These are phyloP conservation scores for Gracilinanus agilis DNA, from an alignment of 2,113 vertebrate species.

Conservation along the genomic window DNA sequence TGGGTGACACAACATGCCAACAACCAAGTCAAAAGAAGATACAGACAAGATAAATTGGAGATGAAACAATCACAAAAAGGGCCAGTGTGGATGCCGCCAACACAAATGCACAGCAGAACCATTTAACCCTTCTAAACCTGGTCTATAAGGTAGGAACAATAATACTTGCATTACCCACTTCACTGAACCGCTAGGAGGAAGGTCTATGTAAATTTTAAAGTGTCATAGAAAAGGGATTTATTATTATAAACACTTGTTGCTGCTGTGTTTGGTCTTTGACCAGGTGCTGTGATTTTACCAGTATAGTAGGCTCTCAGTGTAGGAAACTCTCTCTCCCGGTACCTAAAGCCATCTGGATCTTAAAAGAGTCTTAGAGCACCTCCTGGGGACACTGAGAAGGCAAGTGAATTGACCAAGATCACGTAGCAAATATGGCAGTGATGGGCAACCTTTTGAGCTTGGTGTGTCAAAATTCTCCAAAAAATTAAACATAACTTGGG, in stretches of 20 bases:
- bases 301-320: too few relatives aligned
- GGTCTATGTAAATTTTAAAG: neutral
- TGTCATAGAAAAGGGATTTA: neutral
- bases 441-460: too few relatives aligned
- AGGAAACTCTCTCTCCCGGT: too few relatives aligned
- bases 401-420: neutral
- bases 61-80: neutral
- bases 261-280: neutral
- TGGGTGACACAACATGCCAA: neutral
- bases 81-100: neutral
- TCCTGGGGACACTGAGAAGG: neutral
- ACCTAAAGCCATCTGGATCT: too few relatives aligned
- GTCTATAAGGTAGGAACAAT: too few relatives aligned
- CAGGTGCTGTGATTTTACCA: neutral
- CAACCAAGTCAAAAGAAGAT: neutral
- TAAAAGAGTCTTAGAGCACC: neutral
- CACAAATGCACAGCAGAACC: neutral
- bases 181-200: neutral
- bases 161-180: neutral
- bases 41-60: neutral
- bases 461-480: too few relatives aligned
- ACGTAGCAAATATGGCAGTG: neutral
- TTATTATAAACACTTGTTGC: too few relatives aligned
- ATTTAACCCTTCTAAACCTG: slow-evolving; percentile 18
- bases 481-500: too few relatives aligned